phyloP scores from a whole-genome alignment of 37 sponge, comb jelly and placozoan genomes.

The Sycon ciliatum region DNA sequence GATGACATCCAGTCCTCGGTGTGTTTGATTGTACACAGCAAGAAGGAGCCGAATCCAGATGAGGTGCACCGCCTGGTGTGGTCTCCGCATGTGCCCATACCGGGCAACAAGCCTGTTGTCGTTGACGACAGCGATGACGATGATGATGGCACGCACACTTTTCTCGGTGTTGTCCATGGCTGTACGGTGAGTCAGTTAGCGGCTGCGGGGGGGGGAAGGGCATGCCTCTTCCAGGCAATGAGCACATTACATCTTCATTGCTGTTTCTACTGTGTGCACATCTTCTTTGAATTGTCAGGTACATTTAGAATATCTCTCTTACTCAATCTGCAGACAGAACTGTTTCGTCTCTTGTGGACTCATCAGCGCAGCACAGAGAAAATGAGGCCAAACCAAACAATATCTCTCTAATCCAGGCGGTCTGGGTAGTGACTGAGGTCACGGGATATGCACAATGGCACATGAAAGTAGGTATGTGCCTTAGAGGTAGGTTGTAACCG shows the following conservation, averaged over 20 bases:
- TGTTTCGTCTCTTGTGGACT: too few species aligned
- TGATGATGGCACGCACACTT: constrained; percentile 23
- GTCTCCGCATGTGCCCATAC: constrained; percentile 49
- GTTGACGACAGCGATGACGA: neutral
- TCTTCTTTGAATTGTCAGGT: too few species aligned
- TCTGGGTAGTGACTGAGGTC: neutral
- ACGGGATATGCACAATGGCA: neutral
- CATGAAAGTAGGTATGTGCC: neutral
- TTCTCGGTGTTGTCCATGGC: constrained; percentile 39
- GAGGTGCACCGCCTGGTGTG: constrained; percentile 52
- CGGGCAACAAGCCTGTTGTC: constrained; percentile 31
- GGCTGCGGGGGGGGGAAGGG: neutral
- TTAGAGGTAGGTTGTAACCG: too few species aligned
- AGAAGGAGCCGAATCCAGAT: too few species aligned
- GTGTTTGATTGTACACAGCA: neutral
- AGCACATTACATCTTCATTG: too few species aligned
- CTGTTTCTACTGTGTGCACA: too few species aligned
- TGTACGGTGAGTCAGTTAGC: constrained; percentile 42
- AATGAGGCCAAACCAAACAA: too few species aligned
- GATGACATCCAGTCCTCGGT: constrained; percentile 18
- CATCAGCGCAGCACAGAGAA: too few species aligned
- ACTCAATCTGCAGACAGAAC: too few species aligned
- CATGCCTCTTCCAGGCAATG: too few species aligned
- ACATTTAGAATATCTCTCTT: too few species aligned
- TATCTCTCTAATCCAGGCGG: too few species aligned